These are phyloP conservation scores for Hemichromis elongatus DNA, from an alignment of 2,113 vertebrate species.

Conservation along the genomic window DNA sequence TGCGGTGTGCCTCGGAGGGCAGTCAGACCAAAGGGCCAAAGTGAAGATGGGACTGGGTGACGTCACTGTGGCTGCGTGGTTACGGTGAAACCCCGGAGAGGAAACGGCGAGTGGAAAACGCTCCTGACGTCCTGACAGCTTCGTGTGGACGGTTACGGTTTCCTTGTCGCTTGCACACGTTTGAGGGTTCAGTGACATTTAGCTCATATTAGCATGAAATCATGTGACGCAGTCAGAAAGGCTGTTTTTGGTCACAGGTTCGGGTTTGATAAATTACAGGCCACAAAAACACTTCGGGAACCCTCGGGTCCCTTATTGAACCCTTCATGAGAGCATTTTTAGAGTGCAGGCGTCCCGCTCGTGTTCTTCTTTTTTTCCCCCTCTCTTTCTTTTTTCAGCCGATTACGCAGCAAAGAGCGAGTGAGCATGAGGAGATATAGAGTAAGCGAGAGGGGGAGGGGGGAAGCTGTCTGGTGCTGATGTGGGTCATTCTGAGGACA, in stretches of 20 bases:
- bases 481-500: constrained; percentile 62
- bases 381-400: not conserved
- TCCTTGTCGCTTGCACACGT: not conserved
- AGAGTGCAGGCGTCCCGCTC: not conserved
- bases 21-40: not conserved
- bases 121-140: not conserved
- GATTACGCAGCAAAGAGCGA: constrained; percentile 45
- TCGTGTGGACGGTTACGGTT: not conserved
- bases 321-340: not conserved
- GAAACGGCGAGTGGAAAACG: not conserved
- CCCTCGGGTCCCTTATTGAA: not conserved
- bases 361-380: not conserved
- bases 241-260: not conserved
- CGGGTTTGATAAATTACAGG: fast-evolving
- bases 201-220: not conserved
- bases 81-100: not conserved
- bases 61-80: not conserved
- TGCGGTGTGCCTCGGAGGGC: not conserved
- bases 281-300: not conserved
- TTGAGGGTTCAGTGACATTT: not conserved
- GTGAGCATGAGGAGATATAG: not conserved
- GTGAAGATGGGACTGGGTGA: not conserved
- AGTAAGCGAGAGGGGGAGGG: not conserved
- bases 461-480: constrained; percentile 41
- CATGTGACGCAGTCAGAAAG: not conserved